Evolutionary conservation across 2,888 invertebrate species (phyloP).

Genomic region (Watsonalla cultraria): DNA sequence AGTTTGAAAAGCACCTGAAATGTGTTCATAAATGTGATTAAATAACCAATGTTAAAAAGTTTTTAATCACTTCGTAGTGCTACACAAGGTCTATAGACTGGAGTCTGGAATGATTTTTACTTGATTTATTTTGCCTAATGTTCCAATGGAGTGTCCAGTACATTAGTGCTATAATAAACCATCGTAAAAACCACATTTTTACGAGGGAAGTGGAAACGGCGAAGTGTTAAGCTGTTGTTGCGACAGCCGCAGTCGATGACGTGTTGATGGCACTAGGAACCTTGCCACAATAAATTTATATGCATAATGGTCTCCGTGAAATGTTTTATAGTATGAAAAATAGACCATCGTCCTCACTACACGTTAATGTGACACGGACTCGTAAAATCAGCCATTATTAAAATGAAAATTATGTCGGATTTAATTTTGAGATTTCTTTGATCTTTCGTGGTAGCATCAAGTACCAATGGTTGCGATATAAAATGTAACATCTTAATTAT

Average conservation of each 20-base stretch:
- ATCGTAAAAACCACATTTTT: slow-evolving; percentile 49
- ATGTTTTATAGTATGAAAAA: slow-evolving; percentile 61
- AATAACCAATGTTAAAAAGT: no score
- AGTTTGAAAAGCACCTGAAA: no score
- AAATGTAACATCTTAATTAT: no score
- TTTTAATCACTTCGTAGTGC: no score
- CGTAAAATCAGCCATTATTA: slow-evolving; percentile 35
- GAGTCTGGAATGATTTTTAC: background rate
- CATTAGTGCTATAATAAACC: slow-evolving; percentile 20
- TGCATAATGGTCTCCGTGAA: slow-evolving; percentile 49
- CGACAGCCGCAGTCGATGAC: slow-evolving; percentile 40
- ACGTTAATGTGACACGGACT: slow-evolving; percentile 30
- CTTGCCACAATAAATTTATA: slow-evolving; percentile 53
- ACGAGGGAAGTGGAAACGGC: slow-evolving; percentile 46
- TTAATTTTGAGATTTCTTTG: slow-evolving; percentile 26
- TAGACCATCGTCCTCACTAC: slow-evolving; percentile 33
- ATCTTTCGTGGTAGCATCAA: background rate
- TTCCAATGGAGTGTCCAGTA: background rate
- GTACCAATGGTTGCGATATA: no score
- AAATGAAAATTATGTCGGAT: slow-evolving; percentile 27
- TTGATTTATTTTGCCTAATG: background rate
- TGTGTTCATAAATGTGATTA: no score
- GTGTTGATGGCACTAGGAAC: slow-evolving; percentile 52
- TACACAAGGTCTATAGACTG: no score
- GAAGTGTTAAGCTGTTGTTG: slow-evolving; percentile 24